phyloP scores from a whole-genome alignment of 2,888 invertebrate genomes.

The Horisme vitalbata region DNA sequence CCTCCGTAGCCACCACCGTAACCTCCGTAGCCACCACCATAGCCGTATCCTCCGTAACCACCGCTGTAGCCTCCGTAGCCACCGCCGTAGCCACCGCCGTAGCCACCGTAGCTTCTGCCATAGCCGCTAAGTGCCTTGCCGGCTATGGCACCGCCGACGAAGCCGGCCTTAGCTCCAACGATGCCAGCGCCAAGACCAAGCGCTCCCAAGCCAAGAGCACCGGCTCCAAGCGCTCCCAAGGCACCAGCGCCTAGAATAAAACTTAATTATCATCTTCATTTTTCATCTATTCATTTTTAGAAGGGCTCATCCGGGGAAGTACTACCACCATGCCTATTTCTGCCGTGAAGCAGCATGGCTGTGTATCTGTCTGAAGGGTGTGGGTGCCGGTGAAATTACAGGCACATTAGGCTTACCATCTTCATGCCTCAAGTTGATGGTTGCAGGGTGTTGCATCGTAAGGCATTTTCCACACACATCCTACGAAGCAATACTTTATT shows the following conservation, averaged over 20 bases:
- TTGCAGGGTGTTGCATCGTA: too few species aligned
- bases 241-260: conserved; percentile 11
- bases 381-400: too few species aligned
- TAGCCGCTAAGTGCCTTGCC: conserved; percentile 49
- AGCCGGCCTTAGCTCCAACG: conserved; percentile 61
- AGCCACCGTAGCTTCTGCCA: conserved; percentile 42
- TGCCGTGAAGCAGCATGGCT: too few species aligned
- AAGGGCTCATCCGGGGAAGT: too few species aligned
- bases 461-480: too few species aligned
- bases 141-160: conserved; percentile 65
- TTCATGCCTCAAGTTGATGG: too few species aligned
- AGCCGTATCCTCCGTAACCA: conserved; percentile 17
- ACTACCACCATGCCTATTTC: too few species aligned
- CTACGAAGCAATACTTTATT: too few species aligned
- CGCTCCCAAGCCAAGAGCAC: conserved; percentile 49
- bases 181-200: conserved; percentile 63
- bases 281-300: neutral
- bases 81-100: conserved; percentile 34
- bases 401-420: too few species aligned
- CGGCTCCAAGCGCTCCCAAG: conserved; percentile 41
- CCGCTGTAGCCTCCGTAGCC: conserved; percentile 35
- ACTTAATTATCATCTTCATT: neutral
- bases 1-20: conserved; percentile 36
- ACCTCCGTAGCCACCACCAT: conserved; percentile 40
- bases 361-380: too few species aligned